Conservation (phyloP, 2,797 vertebrate species). For the Sandelia bainsii region DNA sequence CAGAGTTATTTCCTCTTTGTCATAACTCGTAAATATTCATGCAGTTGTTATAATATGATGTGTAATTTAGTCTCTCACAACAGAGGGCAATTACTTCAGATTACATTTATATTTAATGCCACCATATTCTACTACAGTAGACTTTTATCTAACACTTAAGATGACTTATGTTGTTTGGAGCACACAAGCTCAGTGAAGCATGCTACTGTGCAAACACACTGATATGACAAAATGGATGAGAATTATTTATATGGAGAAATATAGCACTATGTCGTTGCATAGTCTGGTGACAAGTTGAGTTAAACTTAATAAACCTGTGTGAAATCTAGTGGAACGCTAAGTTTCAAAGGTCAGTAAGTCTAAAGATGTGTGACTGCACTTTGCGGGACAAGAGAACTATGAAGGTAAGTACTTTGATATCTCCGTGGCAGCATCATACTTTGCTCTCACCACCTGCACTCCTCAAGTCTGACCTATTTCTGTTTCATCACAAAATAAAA, state of each 20-base stretch:
- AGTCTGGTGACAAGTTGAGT: neutral
- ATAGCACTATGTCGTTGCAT: neutral
- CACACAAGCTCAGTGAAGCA: too few species aligned
- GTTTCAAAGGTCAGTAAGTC: neutral
- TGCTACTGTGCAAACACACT: too few species aligned
- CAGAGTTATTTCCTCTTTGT: too few species aligned
- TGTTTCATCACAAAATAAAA: slow-evolving; percentile 5
- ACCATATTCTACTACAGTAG: neutral
- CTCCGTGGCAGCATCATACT: neutral
- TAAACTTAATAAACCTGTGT: neutral
- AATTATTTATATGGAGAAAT: neutral
- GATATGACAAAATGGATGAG: too few species aligned
- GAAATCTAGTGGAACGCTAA: neutral
- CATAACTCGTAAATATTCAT: too few species aligned
- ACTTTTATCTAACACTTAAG: too few species aligned
- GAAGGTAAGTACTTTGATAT: neutral
- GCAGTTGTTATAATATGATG: too few species aligned
- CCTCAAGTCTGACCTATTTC: neutral
- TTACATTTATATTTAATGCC: neutral
- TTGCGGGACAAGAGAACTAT: neutral
- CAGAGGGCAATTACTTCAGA: too few species aligned
- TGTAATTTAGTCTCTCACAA: too few species aligned
- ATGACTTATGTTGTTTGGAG: too few species aligned
- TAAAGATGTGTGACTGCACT: neutral
- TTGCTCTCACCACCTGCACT: neutral